Evolutionary conservation across 1,140 invertebrate species (phyloP).

Genomic region (Drosophila kurseongensis): DNA sequence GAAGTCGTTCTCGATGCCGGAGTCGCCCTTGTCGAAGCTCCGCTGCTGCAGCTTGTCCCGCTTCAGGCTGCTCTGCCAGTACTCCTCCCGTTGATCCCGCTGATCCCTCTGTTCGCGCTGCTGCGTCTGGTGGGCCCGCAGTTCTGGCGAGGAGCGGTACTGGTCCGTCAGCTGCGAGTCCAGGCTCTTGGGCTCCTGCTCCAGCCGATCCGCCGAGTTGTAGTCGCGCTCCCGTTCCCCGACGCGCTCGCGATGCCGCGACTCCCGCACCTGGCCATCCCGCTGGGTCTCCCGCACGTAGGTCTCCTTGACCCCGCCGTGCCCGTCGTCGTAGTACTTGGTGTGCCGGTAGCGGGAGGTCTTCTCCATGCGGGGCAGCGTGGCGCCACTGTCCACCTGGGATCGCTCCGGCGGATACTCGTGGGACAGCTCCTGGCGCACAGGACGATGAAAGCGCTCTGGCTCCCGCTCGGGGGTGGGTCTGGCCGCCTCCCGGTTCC

Average conservation of each 20-base stretch:
- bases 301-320: slow-evolving; percentile 85
- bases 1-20: slow-evolving; percentile 92
- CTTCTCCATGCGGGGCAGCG: slow-evolving; percentile 67
- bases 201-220: slow-evolving; percentile 76
- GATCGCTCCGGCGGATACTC: slow-evolving; percentile 52
- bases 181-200: slow-evolving; percentile 88
- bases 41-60: slow-evolving; percentile 81
- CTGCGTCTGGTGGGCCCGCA: slow-evolving; percentile 63
- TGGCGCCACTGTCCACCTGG: slow-evolving; percentile 47
- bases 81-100: slow-evolving; percentile 61
- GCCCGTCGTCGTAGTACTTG: slow-evolving; percentile 84
- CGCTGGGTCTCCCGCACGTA: slow-evolving; percentile 86
- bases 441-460: slow-evolving; percentile 56
- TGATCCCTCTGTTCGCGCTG: slow-evolving; percentile 9
- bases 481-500: slow-evolving; percentile 21
- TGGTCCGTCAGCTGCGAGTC: slow-evolving; percentile 87
- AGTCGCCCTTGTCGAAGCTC: slow-evolving; percentile 87
- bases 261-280: slow-evolving; percentile 86
- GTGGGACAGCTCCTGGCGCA: slow-evolving; percentile 47
- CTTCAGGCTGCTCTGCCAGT: slow-evolving; percentile 81
- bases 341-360: slow-evolving; percentile 78
- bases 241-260: slow-evolving; percentile 84
- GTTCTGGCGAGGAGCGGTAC: slow-evolving; percentile 86
- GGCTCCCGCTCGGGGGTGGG: slow-evolving; percentile 46
- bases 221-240: slow-evolving; percentile 63